Evolutionary conservation across 2,797 vertebrate genomes (phyloP).

Genomic region (Pipistrellus nathusii): DNA sequence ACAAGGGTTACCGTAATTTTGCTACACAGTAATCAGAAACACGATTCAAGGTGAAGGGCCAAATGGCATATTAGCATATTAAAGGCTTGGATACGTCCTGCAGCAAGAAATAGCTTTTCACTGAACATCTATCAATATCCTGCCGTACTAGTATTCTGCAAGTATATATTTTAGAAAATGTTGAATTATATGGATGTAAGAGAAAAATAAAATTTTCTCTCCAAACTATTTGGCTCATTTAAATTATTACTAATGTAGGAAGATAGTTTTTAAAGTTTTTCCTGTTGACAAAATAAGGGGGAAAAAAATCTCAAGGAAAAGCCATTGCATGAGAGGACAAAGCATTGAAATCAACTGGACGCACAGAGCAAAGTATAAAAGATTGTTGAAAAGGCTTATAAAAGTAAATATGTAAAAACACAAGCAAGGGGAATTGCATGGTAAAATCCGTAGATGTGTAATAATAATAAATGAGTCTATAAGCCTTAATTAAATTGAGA

Average conservation of each 20-base stretch:
- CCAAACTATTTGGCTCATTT: not conserved
- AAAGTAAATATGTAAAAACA: slow-evolving; percentile 7
- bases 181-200: not conserved
- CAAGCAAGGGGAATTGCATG: not conserved
- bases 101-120: not conserved
- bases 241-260: not conserved
- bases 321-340: not conserved
- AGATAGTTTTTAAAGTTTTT: not conserved
- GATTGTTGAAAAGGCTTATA: not conserved
- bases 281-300: not conserved
- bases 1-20: not conserved
- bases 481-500: not conserved
- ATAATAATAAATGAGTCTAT: not conserved
- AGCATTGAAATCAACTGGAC: not conserved
- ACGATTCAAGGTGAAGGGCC: not conserved
- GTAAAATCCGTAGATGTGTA: not conserved
- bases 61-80: no score
- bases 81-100: not conserved
- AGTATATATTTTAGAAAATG: not conserved
- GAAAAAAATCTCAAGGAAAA: not conserved
- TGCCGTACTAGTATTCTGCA: not conserved
- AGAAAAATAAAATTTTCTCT: slow-evolving; percentile 11
- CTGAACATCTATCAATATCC: no score
- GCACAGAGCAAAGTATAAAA: not conserved
- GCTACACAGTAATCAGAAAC: not conserved